A percentile compares a stretch with the other conserved stretches of the same genome.
phyloP scores from a whole-genome alignment of 2,113 vertebrate genomes.

The Pedetes capensis region DNA sequence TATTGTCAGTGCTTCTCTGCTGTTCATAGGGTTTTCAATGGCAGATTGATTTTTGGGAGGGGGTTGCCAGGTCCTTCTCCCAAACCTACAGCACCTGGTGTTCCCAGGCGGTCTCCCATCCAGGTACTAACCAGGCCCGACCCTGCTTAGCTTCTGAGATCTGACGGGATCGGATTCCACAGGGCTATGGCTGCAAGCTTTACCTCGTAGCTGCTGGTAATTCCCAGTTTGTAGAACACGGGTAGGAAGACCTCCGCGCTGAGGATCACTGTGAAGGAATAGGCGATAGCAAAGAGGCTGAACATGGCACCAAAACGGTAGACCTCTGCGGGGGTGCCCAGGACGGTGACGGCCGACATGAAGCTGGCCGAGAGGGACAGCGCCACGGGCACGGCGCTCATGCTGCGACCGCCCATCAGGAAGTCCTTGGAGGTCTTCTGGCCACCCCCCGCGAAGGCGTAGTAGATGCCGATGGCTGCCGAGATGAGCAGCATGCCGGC shows the following conservation, averaged over 20 bases:
- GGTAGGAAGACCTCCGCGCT: conserved; percentile 94
- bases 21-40: too few species aligned
- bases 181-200: too few species aligned
- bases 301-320: conserved; percentile 90
- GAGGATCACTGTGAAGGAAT: conserved; percentile 84
- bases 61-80: too few species aligned
- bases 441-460: conserved; percentile 85
- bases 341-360: conserved; percentile 95
- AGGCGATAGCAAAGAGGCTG: conserved; percentile 86
- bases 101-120: too few species aligned
- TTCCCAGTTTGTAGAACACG: conserved; percentile 92
- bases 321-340: conserved; percentile 93
- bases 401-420: conserved; percentile 89
- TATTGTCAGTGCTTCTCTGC: too few species aligned
- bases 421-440: conserved; percentile 88
- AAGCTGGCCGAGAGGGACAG: conserved; percentile 96
- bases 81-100: too few species aligned
- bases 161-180: too few species aligned
- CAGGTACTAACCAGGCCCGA: too few species aligned
- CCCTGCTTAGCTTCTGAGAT: too few species aligned
- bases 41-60: too few species aligned
- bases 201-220: conserved; percentile 95
- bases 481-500: conserved; percentile 91
- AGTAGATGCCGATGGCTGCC: conserved; percentile 91
- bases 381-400: conserved; percentile 91